These are phyloP conservation scores for Thrips palmi DNA, from an alignment of 1,140 invertebrate species.

Conservation along the genomic window DNA sequence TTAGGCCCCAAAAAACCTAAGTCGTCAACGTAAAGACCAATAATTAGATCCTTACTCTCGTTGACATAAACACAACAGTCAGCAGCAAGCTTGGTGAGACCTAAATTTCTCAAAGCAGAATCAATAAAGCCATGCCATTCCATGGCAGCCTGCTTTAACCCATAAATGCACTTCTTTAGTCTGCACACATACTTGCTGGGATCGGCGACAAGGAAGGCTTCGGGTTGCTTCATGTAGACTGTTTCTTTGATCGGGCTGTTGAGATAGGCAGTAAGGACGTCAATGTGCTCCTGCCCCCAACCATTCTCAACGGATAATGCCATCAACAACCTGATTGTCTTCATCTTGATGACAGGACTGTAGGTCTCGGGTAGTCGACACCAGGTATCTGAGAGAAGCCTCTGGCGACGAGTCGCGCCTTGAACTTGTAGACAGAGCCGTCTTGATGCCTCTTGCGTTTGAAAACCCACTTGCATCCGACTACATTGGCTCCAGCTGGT, in stretches of 20 bases:
- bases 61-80: no score
- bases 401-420: slow-evolving; percentile 18
- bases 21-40: no score
- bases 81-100: no score
- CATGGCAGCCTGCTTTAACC: no score
- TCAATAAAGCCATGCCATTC: no score
- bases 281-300: slow-evolving; percentile 20
- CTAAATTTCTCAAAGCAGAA: no score
- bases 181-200: no score
- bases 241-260: slow-evolving; percentile 23
- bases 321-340: slow-evolving; percentile 21
- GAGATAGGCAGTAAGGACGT: slow-evolving; percentile 24
- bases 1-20: no score
- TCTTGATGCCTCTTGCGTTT: slow-evolving; percentile 17
- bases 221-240: slow-evolving; percentile 24
- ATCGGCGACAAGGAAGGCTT: slow-evolving; percentile 16
- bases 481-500: slow-evolving; percentile 16
- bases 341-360: slow-evolving; percentile 17
- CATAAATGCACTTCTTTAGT: no score
- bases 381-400: slow-evolving; percentile 18
- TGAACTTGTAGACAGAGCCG: slow-evolving; percentile 16
- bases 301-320: slow-evolving; percentile 19
- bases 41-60: no score
- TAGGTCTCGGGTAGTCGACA: slow-evolving; percentile 20
- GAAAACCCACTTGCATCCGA: slow-evolving; percentile 21